Conservation (phyloP, 2,797 vertebrate genomes). For the Harpagifer antarcticus region DNA sequence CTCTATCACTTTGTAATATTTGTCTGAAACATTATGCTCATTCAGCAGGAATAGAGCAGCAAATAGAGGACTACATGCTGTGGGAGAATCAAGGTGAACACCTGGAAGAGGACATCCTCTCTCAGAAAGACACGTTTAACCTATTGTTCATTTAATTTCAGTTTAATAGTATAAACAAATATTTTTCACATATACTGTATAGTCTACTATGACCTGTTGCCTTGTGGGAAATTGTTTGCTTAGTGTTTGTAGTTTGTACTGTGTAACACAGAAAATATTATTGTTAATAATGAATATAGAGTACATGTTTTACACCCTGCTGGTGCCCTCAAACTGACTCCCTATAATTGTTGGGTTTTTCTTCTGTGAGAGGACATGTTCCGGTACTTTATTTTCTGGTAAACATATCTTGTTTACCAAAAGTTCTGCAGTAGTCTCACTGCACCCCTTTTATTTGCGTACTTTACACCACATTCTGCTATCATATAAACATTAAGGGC, state of each 20-base stretch:
- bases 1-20: constrained; percentile 8
- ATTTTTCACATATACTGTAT: background rate
- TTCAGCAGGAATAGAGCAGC: constrained; percentile 18
- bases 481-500: no score
- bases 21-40: constrained; percentile 15
- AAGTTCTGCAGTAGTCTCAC: background rate
- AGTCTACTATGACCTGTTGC: background rate
- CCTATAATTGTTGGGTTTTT: no score
- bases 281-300: no score
- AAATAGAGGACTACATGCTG: constrained; percentile 4
- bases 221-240: background rate
- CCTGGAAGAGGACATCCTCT: background rate
- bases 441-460: background rate
- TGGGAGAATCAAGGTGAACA: constrained; percentile 13
- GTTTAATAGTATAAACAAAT: background rate
- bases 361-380: no score
- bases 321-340: no score
- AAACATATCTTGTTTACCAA: background rate
- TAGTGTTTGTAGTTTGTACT: background rate
- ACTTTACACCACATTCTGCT: background rate
- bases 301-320: no score
- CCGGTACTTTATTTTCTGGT: no score
- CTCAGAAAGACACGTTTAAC: background rate
- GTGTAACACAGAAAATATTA: no score
- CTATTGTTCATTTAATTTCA: background rate